Conservation (phyloP, 2,113 vertebrate genomes). For the Baryphthengus martii region DNA sequence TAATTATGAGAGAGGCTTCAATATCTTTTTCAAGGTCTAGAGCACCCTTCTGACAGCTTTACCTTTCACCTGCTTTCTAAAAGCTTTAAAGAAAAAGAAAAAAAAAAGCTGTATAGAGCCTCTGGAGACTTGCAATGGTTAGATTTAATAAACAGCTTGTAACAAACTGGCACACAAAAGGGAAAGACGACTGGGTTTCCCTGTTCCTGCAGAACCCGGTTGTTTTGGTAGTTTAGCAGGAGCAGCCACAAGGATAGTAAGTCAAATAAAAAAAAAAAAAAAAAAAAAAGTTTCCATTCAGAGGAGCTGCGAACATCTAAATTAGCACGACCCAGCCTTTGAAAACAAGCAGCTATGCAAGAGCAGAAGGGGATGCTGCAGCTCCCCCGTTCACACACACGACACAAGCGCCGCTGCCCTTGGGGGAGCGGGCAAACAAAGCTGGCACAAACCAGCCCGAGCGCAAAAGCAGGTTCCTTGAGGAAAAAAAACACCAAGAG, state of each 20-base stretch:
- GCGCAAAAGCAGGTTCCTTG: rapidly evolving
- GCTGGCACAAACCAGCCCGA: not conserved
- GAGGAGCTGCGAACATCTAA: not conserved
- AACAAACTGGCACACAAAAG: not conserved
- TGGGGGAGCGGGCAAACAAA: not conserved
- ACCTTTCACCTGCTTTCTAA: not conserved
- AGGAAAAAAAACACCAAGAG: not conserved
- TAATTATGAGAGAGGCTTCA: not conserved
- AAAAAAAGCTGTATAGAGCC: not conserved
- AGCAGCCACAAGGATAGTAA: not conserved
- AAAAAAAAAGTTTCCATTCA: not conserved
- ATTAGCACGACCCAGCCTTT: not conserved
- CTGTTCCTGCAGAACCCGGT: not conserved
- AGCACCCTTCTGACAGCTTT: not conserved
- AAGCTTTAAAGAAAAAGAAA: not conserved
- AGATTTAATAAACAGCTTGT: not conserved
- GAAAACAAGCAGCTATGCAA: not conserved
- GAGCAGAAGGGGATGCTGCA: not conserved
- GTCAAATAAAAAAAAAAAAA: not conserved
- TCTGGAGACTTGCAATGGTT: not conserved
- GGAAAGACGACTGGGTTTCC: not conserved
- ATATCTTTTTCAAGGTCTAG: not conserved
- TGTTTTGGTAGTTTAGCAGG: not conserved
- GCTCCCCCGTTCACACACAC: not conserved
- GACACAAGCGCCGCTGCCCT: not conserved